Evolutionary conservation across 2,888 invertebrate genomes (phyloP), one percentile per base, ranked within the genome.

Genomic region (Allophyes oxyacanthae): DNA sequence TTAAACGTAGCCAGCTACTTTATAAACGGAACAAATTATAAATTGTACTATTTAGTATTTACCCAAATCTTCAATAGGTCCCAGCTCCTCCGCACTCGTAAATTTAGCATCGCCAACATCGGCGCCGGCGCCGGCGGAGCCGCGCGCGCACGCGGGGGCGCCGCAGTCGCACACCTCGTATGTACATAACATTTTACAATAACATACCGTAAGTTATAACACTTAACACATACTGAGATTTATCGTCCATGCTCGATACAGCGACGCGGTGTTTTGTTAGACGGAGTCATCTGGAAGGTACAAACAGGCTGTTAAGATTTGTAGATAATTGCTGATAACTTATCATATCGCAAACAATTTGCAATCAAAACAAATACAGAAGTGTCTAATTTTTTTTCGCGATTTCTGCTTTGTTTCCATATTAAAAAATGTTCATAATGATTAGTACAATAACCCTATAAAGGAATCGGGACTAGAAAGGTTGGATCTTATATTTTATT

Each of bases 221-320:
- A 91, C 91, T 91, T 91, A 91, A 91, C 91, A 92, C 92, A 89
- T 88, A 88, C 84, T 89, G 87, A 88, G 90, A 89, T 88, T 88
- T 88, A 92, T 92, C 91, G 92, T 92, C 92, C 91, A 84, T 88
- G 89, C 90, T 90, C 91, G 91, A 91, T 89, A 89, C 72, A 88
- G 88, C 88, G 75, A 81, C 77, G 80, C 80, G 81, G 75, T 78
- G 78, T 79, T 71, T 75, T 75, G 89, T 90, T 94, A 94, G 82
- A 94, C 94, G 64, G 94, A 94, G 79, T 94, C 94, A 82, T 94
- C 94, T 94, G 92, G 6, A 88, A 89, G 46, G 8, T 34, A 9
- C 0, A n/a, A 0, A 40, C 11, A 13, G n/a, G n/a, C n/a, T n/a
- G 26, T 28, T 41, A 28, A 41, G 2, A 3, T 34, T 4, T 7